Percentiles rank a stretch among this genome's conserved stretches.
These are phyloP conservation scores for Shargacucullia verbasci DNA, from an alignment of 2,888 invertebrate species.

Conservation along the genomic window DNA sequence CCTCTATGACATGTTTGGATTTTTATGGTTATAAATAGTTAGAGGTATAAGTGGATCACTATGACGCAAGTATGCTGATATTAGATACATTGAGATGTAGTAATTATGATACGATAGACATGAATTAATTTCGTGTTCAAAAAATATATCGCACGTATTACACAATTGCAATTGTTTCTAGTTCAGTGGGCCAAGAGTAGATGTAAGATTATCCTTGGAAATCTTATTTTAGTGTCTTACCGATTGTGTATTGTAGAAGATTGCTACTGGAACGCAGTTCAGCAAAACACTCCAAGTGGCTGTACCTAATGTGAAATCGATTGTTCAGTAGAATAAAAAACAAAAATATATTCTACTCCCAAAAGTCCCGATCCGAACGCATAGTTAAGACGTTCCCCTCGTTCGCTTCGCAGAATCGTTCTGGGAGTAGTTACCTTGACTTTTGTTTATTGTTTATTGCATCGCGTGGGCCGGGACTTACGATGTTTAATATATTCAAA, in stretches of 20 bases:
- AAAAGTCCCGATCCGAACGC: slow-evolving; percentile 12
- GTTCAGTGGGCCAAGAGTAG: slow-evolving; percentile 37
- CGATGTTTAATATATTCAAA: slow-evolving; percentile 52
- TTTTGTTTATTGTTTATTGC: slow-evolving; percentile 73
- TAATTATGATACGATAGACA: no score
- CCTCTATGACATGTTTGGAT: slow-evolving; percentile 7
- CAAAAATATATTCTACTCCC: slow-evolving; percentile 35
- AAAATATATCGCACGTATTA: no score
- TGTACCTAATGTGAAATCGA: no score
- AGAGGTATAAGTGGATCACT: slow-evolving; percentile 5
- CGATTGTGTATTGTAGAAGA: not conserved
- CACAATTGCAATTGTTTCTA: slow-evolving; percentile 23
- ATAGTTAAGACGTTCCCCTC: slow-evolving; percentile 48
- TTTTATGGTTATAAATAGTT: slow-evolving; percentile 8
- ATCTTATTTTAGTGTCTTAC: slow-evolving; percentile 8
- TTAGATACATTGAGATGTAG: no score
- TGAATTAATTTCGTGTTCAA: no score
- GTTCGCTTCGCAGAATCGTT: slow-evolving; percentile 59
- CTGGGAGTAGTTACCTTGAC: slow-evolving; percentile 65
- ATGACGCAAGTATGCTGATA: not conserved
- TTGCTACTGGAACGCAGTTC: no score
- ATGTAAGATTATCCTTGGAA: slow-evolving; percentile 8
- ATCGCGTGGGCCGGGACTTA: slow-evolving; percentile 63
- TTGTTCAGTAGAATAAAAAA: slow-evolving; percentile 16
- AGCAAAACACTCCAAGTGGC: no score